Conservation (phyloP, 2,888 invertebrate genomes). For the Lycocerus yunnanus region DNA sequence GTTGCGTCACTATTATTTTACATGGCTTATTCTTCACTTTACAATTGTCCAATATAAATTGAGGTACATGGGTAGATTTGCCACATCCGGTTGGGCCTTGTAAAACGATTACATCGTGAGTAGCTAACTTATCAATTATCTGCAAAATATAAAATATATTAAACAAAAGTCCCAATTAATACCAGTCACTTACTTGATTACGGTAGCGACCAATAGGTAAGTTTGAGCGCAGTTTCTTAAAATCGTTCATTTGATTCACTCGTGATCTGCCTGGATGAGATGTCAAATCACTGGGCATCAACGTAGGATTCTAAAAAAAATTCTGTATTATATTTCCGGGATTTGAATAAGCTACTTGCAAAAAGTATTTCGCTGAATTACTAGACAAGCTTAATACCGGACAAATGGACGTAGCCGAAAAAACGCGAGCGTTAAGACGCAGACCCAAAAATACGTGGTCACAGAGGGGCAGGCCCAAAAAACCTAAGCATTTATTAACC, state of each 20-base stretch:
- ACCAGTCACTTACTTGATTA: constrained; percentile 12
- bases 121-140: constrained; percentile 19
- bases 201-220: constrained; percentile 14
- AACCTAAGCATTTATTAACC: too few relatives aligned
- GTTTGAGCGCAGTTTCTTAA: constrained; percentile 1
- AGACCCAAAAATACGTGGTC: too few relatives aligned
- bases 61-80: constrained; percentile 90
- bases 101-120: constrained; percentile 71
- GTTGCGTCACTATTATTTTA: constrained; percentile 92
- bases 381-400: too few relatives aligned
- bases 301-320: too few relatives aligned
- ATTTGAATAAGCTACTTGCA: too few relatives aligned
- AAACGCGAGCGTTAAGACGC: too few relatives aligned
- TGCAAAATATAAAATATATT: constrained; percentile 5
- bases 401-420: too few relatives aligned
- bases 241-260: constrained; percentile 8
- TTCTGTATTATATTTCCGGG: too few relatives aligned
- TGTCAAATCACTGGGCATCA: constrained; percentile 18
- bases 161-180: not conserved
- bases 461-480: too few relatives aligned
- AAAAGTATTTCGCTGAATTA: too few relatives aligned
- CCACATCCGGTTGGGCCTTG: constrained; percentile 96
- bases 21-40: constrained; percentile 67
- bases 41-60: constrained; percentile 86
- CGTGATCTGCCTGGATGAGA: constrained; percentile 8